Percentiles rank a stretch among this genome's conserved stretches.
Conservation (phyloP, 2,113 vertebrate species). For the Abramis brama region DNA sequence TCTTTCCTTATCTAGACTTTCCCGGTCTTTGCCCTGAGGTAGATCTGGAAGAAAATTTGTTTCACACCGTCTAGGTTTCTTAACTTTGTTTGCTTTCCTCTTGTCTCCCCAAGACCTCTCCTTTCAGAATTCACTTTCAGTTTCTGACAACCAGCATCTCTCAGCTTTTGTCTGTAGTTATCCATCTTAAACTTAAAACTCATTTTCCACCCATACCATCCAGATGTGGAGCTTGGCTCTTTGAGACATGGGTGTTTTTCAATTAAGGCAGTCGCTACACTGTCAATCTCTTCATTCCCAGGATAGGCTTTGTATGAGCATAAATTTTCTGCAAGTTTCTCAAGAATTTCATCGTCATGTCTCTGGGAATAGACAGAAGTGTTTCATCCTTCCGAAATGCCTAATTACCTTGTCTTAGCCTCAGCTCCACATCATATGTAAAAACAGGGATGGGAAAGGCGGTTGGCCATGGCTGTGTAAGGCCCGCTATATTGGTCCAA, state of each 20-base stretch:
- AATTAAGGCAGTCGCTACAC: constrained; percentile 19
- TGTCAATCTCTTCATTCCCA: constrained; percentile 20
- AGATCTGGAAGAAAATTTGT: constrained; percentile 33
- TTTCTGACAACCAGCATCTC: constrained; percentile 20
- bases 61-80: constrained; percentile 38
- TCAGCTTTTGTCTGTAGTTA: background rate
- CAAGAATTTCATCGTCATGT: too few relatives aligned
- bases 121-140: constrained; percentile 7
- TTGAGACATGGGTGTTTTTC: background rate
- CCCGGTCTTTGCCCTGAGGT: background rate
- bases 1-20: constrained; percentile 33
- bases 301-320: constrained; percentile 12
- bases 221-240: too few relatives aligned
- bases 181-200: constrained; percentile 11
- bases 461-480: too few relatives aligned
- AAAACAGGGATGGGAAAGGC: constrained; percentile 19
- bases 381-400: too few relatives aligned
- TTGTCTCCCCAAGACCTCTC: background rate
- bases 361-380: too few relatives aligned
- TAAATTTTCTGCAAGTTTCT: too few relatives aligned
- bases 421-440: constrained; percentile 40
- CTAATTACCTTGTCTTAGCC: background rate
- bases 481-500: too few relatives aligned
- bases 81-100: constrained; percentile 22
- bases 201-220: constrained; percentile 16